Percentiles rank a stretch among this genome's conserved stretches.
These are phyloP conservation scores for Dendrocincla fuliginosa DNA, from an alignment of 2,797 vertebrate species.

Conservation along the genomic window DNA sequence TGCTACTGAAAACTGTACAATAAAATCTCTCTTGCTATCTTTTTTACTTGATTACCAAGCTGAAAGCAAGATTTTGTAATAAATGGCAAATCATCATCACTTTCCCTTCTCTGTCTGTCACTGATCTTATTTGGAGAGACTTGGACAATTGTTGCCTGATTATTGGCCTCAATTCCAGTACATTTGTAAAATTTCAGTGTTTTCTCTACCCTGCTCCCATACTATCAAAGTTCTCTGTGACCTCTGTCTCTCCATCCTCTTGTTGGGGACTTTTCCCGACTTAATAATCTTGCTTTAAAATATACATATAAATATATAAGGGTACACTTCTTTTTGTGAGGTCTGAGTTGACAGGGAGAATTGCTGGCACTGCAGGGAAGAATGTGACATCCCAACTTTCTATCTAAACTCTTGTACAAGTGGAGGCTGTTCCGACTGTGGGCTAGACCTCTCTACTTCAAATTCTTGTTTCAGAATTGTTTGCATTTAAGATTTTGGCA, in stretches of 20 bases:
- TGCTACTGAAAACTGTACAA: constrained; percentile 51
- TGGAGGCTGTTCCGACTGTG: neutral
- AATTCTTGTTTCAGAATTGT: neutral
- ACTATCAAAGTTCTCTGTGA: neutral
- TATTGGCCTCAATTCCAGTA: constrained; percentile 4
- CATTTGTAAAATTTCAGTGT: neutral
- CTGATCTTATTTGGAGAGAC: constrained; percentile 23
- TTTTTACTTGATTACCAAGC: constrained; percentile 66
- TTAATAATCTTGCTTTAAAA: neutral
- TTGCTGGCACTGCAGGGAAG: neutral
- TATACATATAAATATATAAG: neutral
- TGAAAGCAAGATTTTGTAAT: constrained; percentile 61
- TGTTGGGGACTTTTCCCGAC: neutral
- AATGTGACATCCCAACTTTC: neutral
- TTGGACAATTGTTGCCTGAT: neutral
- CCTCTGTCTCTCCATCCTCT: neutral
- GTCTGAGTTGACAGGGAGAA: neutral
- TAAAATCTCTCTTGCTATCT: constrained; percentile 54
- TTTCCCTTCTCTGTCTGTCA: constrained; percentile 47
- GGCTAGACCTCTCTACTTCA: neutral
- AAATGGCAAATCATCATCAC: constrained; percentile 62
- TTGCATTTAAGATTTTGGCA: neutral
- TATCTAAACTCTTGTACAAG: neutral
- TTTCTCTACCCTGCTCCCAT: neutral
- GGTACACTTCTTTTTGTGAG: neutral